Conservation (phyloP, 2,113 vertebrate species). For the Macquaria australasica region DNA sequence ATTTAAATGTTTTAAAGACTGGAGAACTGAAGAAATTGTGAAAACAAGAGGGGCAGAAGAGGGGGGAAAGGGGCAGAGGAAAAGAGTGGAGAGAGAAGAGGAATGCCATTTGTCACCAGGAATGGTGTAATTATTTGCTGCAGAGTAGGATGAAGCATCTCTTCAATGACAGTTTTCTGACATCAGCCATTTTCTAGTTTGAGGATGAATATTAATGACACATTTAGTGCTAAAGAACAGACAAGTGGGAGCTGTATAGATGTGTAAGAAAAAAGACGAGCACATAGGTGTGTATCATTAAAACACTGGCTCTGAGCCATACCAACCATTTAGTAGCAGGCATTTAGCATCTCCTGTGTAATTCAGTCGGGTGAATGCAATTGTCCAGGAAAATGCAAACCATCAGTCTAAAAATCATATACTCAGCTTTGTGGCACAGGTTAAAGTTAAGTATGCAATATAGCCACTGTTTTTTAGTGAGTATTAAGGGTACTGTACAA, state of each 20-base stretch:
- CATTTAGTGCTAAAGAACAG: constrained; percentile 16
- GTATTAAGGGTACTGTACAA: background rate
- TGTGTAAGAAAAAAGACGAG: background rate
- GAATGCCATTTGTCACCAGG: constrained; percentile 39
- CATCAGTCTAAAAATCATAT: background rate
- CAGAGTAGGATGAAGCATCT: constrained; percentile 28
- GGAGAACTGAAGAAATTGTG: background rate
- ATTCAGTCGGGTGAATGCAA: constrained; percentile 12
- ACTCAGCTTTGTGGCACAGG: background rate
- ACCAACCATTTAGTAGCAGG: constrained; percentile 20
- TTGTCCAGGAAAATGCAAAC: constrained; percentile 25
- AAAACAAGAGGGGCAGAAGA: background rate
- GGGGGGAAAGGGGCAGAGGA: background rate
- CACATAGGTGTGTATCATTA: background rate
- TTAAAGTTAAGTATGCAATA: constrained; percentile 1
- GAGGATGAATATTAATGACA: constrained; percentile 56
- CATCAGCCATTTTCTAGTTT: constrained; percentile 25
- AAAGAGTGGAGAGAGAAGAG: constrained; percentile 4
- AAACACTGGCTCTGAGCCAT: constrained; percentile 16
- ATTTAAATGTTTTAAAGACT: constrained; percentile 13
- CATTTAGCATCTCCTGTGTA: constrained; percentile 15
- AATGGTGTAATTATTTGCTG: constrained; percentile 52
- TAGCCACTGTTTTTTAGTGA: background rate
- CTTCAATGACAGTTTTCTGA: constrained; percentile 39
- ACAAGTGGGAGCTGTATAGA: constrained; percentile 12